Conservation (phyloP, 2,888 invertebrate genomes). For the Parnassius orleans region DNA sequence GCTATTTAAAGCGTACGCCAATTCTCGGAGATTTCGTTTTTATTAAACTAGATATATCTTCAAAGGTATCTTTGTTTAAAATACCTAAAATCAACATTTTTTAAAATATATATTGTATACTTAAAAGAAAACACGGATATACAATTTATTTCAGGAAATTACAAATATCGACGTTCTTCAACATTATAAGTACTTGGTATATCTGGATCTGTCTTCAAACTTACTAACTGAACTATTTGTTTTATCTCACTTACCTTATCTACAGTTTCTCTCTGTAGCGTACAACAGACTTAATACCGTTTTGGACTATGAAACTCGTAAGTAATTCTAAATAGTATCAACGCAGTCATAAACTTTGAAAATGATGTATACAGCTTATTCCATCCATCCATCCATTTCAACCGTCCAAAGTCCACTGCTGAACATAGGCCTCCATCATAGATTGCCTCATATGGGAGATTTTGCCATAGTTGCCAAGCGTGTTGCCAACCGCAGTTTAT, state of each 20-base stretch:
- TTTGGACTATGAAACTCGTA: constrained; percentile 78
- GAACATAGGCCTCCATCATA: too few relatives aligned
- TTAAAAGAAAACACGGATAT: constrained; percentile 4
- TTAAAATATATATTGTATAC: neutral
- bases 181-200: constrained; percentile 81
- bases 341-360: too few relatives aligned
- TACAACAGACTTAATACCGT: constrained; percentile 76
- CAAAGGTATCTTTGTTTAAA: constrained; percentile 49
- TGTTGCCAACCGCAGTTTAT: too few relatives aligned
- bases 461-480: too few relatives aligned
- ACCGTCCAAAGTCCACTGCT: too few relatives aligned
- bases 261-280: constrained; percentile 80
- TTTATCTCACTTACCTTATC: constrained; percentile 74
- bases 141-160: constrained; percentile 50
- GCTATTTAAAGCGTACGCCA: constrained; percentile 77
- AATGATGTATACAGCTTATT: too few relatives aligned
- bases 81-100: neutral
- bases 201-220: constrained; percentile 82
- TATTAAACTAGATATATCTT: constrained; percentile 76
- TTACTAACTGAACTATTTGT: constrained; percentile 72
- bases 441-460: too few relatives aligned
- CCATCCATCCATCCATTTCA: too few relatives aligned
- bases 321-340: constrained; percentile 32
- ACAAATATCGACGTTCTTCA: constrained; percentile 73
- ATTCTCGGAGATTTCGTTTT: constrained; percentile 75